Conservation (phyloP, 2,113 vertebrate genomes). For the Struthio camelus region DNA sequence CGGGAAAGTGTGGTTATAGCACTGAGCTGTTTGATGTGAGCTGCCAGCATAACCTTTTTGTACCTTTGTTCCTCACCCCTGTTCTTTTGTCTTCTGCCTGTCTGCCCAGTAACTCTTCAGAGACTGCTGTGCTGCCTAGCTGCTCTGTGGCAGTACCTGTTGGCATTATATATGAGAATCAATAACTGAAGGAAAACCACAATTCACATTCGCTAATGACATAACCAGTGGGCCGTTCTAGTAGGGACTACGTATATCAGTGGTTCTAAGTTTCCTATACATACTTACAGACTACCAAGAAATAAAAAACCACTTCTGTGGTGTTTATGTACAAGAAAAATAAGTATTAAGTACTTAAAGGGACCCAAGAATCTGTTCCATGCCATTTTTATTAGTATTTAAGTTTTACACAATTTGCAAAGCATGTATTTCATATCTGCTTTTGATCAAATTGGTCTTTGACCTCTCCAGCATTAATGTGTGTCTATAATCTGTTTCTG, state of each 20-base stretch:
- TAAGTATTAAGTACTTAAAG: not conserved
- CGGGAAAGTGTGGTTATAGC: not conserved
- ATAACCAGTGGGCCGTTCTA: not conserved
- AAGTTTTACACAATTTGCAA: not conserved
- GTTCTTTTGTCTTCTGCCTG: not conserved
- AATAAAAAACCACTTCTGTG: not conserved
- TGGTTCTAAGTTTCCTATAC: not conserved
- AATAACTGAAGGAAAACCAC: not conserved
- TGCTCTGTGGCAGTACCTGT: not conserved
- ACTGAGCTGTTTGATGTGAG: not conserved
- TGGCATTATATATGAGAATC: not conserved
- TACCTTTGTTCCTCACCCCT: not conserved
- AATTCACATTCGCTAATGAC: not conserved
- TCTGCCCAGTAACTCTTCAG: not conserved
- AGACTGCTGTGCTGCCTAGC: not conserved
- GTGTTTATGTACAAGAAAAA: not conserved
- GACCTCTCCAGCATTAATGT: not conserved
- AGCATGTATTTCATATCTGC: not conserved
- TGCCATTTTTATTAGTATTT: not conserved
- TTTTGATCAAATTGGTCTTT: not conserved
- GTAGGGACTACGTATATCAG: not conserved
- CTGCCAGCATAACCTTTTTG: not conserved
- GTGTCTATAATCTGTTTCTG: not conserved
- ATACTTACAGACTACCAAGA: not conserved
- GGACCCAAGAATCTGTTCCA: not conserved